Base-by-base conservation (phyloP, 1,140 invertebrate genomes). In the Potamilus streckersoni region DNA sequence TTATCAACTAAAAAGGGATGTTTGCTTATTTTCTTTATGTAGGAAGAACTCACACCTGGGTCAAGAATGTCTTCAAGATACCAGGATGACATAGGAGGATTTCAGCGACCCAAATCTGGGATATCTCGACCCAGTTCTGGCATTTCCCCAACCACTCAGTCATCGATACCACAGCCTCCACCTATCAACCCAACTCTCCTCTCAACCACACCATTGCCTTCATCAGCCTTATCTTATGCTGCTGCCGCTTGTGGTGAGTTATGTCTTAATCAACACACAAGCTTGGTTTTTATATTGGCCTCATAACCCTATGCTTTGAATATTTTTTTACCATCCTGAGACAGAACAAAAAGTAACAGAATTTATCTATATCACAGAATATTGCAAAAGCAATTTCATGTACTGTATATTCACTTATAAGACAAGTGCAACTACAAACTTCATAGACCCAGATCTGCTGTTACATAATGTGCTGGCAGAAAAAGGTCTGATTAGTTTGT, bases 31-130 rank as follows among this genome's bases (percentile, higher is more conserved):
- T 31, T 66, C 64, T 56, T 23, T 56, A 61, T 71, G 27, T 57
- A 86, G 82, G 84, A 84, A 59, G 83, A 85, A 55, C 71, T 68
- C 20, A 69, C 80, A 2, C 69, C 75, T 61, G 80, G 79, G 8
- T 76, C 81, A n/a, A 83, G 81, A 71, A 85, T 87, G 59, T 82
- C 84, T 12, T 83, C 83, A 8, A 74, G 87, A 12, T 88, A 87
- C 64, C 81, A 84, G 23, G 87, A 88, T 62, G 63, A 56, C 16
- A 69, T 78, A 60, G 70, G 74, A 58, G 61, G 68, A 5, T 78
- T 77, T 31, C 82, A 81, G 27, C 73, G 78, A 20, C 79, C 82
- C 15, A 78, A 71, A 63, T 75, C 79, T 20, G 73, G 79, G 17
- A 69, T 72, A 59, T 85, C 84, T 12, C 62, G 83, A 59, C 82